Conservation (phyloP, 2,888 invertebrate genomes). For the Abscondita cerata region DNA sequence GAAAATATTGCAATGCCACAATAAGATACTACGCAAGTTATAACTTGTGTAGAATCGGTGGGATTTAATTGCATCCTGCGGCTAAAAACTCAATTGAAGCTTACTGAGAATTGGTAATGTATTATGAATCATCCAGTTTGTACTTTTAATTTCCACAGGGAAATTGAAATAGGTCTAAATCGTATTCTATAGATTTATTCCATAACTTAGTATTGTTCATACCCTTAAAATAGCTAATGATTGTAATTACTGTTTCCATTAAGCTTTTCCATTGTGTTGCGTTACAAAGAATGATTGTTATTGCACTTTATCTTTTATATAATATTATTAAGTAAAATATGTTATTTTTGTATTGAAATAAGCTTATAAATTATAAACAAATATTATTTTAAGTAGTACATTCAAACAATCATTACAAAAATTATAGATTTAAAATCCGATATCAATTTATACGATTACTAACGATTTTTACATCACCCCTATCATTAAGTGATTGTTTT, state of each 20-base stretch:
- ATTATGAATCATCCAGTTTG: conserved; percentile 27
- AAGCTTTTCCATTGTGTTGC: too few species aligned
- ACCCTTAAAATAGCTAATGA: too few species aligned
- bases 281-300: too few species aligned
- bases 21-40: conserved; percentile 19
- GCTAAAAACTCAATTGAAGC: conserved; percentile 16
- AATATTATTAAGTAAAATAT: neutral
- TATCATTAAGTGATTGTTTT: conserved; percentile 1
- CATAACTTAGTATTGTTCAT: too few species aligned
- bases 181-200: neutral
- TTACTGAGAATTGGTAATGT: conserved; percentile 28
- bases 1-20: conserved; percentile 25
- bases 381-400: neutral
- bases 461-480: conserved; percentile 2
- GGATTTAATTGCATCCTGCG: conserved; percentile 19
- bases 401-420: neutral
- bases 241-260: too few species aligned
- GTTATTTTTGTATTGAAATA: neutral
- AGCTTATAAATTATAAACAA: neutral
- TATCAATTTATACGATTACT: neutral
- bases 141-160: conserved; percentile 35
- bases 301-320: too few species aligned
- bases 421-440: conserved; percentile 1
- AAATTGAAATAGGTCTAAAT: conserved; percentile 28
- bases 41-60: conserved; percentile 16